Evolutionary conservation across 2,797 vertebrate species (phyloP), one percentile per base, ranked within the genome.

Genomic region (Oreortyx pictus): DNA sequence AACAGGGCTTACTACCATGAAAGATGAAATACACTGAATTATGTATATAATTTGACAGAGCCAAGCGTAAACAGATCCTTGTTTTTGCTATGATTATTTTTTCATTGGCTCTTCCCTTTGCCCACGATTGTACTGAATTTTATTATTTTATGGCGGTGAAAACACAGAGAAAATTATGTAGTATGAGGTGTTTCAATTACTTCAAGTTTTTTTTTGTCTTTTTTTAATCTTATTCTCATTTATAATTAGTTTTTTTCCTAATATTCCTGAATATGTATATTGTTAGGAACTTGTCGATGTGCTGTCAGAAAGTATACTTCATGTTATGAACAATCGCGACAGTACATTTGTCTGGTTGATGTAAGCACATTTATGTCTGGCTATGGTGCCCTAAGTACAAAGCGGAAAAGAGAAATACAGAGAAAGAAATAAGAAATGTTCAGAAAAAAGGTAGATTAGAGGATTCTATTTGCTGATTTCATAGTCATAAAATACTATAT

Each of bases 91-190:
- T 19, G 8, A 33, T 7, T 60, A 49, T 86, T 64, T 59, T 33
- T 82, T 47, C n/a, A 24, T 47, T 23, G 2, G 4, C 6, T 83
- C 10, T 74, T 66, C 61, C 12, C 1, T 74, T 29, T 88, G 19
- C 41, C 41, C 14, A 20, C 11, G 14, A 35, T 9, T 29, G 24
- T 25, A 7, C 43, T 46, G 37, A 81, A 61, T 61, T 72, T 65
- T 60, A 59, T 39, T 75, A 49, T 77, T 65, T 91, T 86, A 24
- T 50, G 6, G 24, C 57, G 33, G 10, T 82, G 24, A 85, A 89
- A 71, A 5, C 35, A 25, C 6, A 22, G 17, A 75, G 23, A 86
- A 78, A 71, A 33, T 7, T n/a, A 6, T 60, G 16, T 33, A 68
- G 43, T 60, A 67, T 14, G 16, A 67, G 39, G 1, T 18, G 29